A percentile compares a stretch with the other conserved stretches of the same genome.
Conservation (phyloP, 2,113 vertebrate species). For the Petrocephalus zakoni region DNA sequence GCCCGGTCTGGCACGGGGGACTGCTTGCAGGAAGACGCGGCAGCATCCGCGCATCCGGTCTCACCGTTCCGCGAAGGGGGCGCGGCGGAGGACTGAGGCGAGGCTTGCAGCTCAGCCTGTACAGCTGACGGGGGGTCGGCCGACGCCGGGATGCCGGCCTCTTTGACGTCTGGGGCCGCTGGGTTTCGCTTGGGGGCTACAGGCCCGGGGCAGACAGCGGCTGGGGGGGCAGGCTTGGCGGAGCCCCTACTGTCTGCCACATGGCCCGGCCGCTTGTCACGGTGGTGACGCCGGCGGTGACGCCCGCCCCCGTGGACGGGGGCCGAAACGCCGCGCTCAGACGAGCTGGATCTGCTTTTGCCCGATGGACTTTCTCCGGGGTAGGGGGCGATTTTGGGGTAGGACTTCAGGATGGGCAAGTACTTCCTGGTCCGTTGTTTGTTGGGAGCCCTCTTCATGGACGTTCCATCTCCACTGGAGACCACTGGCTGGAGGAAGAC, state of each 20-base stretch:
- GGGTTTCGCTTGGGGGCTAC: not conserved
- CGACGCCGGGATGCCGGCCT: constrained; percentile 4
- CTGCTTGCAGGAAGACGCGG: constrained; percentile 14
- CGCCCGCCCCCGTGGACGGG: constrained; percentile 33
- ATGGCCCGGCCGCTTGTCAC: constrained; percentile 33
- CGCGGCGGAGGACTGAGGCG: constrained; percentile 20
- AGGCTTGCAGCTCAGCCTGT: constrained; percentile 19
- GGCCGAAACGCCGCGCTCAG: constrained; percentile 27
- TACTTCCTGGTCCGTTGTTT: constrained; percentile 66
- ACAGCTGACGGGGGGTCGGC: constrained; percentile 7
- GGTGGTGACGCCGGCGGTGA: constrained; percentile 37
- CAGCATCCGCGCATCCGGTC: not conserved
- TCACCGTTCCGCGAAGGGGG: constrained; percentile 23
- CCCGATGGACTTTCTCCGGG: constrained; percentile 59
- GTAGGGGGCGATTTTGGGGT: constrained; percentile 78
- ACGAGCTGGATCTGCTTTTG: constrained; percentile 43
- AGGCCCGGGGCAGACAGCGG: not conserved
- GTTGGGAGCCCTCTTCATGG: constrained; percentile 48
- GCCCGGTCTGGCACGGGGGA: not conserved
- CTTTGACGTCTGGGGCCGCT: not conserved
- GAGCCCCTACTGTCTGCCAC: constrained; percentile 16
- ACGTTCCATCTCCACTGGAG: constrained; percentile 51
- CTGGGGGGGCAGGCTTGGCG: constrained; percentile 7
- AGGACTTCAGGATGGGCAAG: constrained; percentile 74
- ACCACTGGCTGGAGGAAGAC: constrained; percentile 73